phyloP scores from a whole-genome alignment of 2,113 vertebrate species.

The Gymnarchus niloticus region DNA sequence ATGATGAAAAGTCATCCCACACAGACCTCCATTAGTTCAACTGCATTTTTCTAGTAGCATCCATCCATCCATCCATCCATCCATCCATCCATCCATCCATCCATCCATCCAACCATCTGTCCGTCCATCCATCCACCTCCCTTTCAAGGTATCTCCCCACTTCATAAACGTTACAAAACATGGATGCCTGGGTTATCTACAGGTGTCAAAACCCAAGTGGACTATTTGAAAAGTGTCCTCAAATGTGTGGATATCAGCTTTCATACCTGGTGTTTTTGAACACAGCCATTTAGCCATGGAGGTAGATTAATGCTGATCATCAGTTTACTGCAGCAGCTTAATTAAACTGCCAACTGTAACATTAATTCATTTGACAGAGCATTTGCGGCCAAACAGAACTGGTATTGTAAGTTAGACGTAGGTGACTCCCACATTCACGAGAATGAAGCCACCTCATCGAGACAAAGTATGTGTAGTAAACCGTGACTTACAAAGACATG shows the following conservation, averaged over 20 bases:
- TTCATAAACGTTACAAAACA: no score
- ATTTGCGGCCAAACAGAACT: background rate
- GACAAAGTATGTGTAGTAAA: constrained; percentile 20
- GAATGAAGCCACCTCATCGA: constrained; percentile 34
- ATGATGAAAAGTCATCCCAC: constrained; percentile 56
- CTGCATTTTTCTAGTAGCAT: constrained; percentile 42
- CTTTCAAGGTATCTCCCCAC: background rate
- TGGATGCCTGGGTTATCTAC: background rate
- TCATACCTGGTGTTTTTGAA: background rate
- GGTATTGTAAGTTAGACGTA: background rate
- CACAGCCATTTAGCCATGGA: background rate
- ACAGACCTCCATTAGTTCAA: constrained; percentile 57
- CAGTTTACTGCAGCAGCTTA: background rate
- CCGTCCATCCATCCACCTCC: no score
- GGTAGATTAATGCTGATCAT: background rate
- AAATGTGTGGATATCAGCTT: background rate
- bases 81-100: no score
- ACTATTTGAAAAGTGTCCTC: background rate
- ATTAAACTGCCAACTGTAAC: background rate
- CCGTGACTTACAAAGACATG: background rate
- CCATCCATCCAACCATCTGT: no score
- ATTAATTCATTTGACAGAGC: background rate
- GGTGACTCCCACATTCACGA: background rate
- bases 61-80: no score
- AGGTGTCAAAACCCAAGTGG: background rate